Evolutionary conservation across 2,113 vertebrate species (phyloP).

Genomic region (Nesospiza acunhae): DNA sequence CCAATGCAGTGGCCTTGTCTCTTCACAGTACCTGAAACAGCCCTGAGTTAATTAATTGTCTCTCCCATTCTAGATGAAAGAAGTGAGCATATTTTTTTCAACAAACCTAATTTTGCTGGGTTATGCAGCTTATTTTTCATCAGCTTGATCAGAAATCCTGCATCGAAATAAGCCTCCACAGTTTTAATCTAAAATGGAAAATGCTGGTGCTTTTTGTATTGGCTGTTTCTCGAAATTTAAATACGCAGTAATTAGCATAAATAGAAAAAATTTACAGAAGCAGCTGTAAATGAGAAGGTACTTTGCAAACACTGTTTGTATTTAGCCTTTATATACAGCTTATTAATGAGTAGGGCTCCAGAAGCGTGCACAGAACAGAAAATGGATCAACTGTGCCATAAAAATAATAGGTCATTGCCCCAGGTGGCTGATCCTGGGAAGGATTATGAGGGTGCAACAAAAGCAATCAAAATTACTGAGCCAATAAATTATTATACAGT

Average conservation of each 20-base stretch:
- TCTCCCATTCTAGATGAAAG: neutral
- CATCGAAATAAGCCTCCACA: neutral
- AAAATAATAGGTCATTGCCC: neutral
- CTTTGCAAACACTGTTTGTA: neutral
- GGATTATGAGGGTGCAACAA: neutral
- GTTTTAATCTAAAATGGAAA: neutral
- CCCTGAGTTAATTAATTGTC: neutral
- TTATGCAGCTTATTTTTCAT: neutral
- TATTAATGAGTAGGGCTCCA: neutral
- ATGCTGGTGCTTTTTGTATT: neutral
- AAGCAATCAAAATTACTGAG: neutral
- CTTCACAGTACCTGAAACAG: neutral
- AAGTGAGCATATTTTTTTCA: neutral
- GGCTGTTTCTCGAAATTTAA: neutral
- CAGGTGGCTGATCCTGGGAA: neutral
- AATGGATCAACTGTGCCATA: neutral
- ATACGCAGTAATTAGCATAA: neutral
- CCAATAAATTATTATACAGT: neutral
- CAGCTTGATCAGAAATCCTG: neutral
- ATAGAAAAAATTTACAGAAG: neutral
- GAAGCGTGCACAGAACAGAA: neutral
- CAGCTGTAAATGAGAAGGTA: neutral
- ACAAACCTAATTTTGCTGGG: neutral
- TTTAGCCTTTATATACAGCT: neutral
- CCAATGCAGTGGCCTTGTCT: neutral